These are phyloP conservation scores for Coleophora deauratella DNA, from an alignment of 2,888 invertebrate genomes.

Conservation along the genomic window DNA sequence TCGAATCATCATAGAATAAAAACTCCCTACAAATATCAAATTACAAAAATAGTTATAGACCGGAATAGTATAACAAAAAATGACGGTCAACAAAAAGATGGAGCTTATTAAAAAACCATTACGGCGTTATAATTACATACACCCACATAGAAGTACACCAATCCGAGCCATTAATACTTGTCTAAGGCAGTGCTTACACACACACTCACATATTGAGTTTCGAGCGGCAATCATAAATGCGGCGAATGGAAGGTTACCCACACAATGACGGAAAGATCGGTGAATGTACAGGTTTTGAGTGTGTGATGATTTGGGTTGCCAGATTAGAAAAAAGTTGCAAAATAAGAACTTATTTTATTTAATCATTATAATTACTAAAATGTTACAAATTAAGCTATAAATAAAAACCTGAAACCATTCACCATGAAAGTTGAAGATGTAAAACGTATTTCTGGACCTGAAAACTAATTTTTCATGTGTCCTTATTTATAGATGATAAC, in stretches of 20 bases:
- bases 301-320: constrained; percentile 23
- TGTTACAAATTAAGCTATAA: no score
- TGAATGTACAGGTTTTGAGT: constrained; percentile 11
- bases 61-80: constrained; percentile 20
- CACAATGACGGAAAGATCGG: constrained; percentile 23
- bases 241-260: constrained; percentile 26
- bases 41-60: constrained; percentile 1
- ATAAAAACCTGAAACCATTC: no score
- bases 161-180: constrained; percentile 57
- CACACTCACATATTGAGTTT: constrained; percentile 23
- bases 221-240: no score
- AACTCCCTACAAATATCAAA: no score
- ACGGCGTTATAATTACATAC: constrained; percentile 63
- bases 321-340: constrained; percentile 6
- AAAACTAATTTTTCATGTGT: no score
- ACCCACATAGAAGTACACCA: constrained; percentile 54
- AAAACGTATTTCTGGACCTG: no score
- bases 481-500: no score
- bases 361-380: no score
- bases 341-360: not conserved
- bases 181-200: constrained; percentile 37
- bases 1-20: no score
- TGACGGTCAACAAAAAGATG: constrained; percentile 31
- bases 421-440: no score
- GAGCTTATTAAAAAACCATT: constrained; percentile 69